Conservation (phyloP, 1,140 invertebrate genomes). For the Potamilus streckersoni region DNA sequence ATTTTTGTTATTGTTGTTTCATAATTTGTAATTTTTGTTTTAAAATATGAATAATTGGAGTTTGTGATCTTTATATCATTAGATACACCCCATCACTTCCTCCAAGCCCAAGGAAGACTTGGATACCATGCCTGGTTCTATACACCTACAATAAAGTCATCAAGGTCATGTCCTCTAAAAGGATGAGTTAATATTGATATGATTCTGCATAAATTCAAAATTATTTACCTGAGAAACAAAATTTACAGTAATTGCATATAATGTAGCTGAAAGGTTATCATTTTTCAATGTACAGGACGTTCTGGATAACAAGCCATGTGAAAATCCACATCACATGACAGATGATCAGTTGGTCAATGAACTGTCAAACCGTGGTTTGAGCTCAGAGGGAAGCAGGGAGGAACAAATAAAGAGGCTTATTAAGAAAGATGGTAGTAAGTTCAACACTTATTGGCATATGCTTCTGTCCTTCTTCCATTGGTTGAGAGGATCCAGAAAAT, state of each 20-base stretch:
- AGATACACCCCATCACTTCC: too few species aligned
- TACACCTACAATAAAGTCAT: background rate
- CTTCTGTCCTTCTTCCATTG: too few species aligned
- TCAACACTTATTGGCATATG: too few species aligned
- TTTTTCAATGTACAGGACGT: slow-evolving; percentile 14
- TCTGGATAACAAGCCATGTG: slow-evolving; percentile 34
- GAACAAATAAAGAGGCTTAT: slow-evolving; percentile 28
- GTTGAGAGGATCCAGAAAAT: too few species aligned
- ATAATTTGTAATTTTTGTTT: too few species aligned
- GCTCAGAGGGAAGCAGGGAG: slow-evolving; percentile 14
- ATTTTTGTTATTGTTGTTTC: too few species aligned
- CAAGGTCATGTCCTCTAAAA: background rate
- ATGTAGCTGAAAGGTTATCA: too few species aligned
- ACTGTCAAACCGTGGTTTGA: slow-evolving; percentile 25
- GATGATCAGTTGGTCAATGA: slow-evolving; percentile 33
- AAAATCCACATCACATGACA: slow-evolving; percentile 38
- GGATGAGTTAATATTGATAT: background rate
- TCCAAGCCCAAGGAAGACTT: background rate
- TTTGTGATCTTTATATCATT: too few species aligned
- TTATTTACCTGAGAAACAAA: too few species aligned
- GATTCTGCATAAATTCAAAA: background rate
- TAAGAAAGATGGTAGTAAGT: slow-evolving; percentile 22
- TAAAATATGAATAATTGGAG: too few species aligned
- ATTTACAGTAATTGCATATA: too few species aligned
- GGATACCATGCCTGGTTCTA: background rate